Base-by-base conservation (phyloP, 1,140 invertebrate genomes). In the Leptopilina boulardi region DNA sequence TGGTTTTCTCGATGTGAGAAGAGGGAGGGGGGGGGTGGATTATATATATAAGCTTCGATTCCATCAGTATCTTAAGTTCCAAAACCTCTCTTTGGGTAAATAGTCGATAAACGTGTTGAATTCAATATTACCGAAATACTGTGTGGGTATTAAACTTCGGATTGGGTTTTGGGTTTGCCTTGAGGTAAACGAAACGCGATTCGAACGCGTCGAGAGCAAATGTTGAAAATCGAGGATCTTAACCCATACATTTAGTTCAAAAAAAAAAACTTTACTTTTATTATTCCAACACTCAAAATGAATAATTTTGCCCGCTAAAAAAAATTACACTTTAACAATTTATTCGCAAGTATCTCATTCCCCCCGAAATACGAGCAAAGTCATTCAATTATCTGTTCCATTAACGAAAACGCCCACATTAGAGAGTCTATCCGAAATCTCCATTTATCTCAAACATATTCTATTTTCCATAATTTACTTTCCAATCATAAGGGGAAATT, bases 51-150 rank as follows among this genome's bases (percentile, higher is more conserved):
- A 66, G 59, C 59, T 15, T 6, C 23, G 8, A 66, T 15, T 15
- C n/a, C 13, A 66, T 66, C 59, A 34, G 26, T 66, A 66, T 66
- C 59, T 66, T 23, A 66, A 34, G 21, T 30, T 26, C 21, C 26
- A 23, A 34, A 13, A n/a, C n/a, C n/a, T n/a, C n/a, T 13, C 26
- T 30, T 23, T 66, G 15, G 59, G 59, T 66, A 66, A 66, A 66
- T 66, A 66, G 26, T 66, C 59, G 59, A 66, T 66, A 30, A 66
- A 66, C 23, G 59, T 66, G 59, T 34, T 66, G 59, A 8, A 66
- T 34, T n/a, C 23, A 66, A 66, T 66, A 66, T 18, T 66, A 30
- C 26, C 26, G 59, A 30, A 51, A 66, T 66, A 2, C 59, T n/a
- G 23, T 66, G 56, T 38, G 34, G n/a, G 59, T 66, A 66, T 66